phyloP scores from a whole-genome alignment of 1,140 invertebrate genomes.

The Ericerus pela region DNA sequence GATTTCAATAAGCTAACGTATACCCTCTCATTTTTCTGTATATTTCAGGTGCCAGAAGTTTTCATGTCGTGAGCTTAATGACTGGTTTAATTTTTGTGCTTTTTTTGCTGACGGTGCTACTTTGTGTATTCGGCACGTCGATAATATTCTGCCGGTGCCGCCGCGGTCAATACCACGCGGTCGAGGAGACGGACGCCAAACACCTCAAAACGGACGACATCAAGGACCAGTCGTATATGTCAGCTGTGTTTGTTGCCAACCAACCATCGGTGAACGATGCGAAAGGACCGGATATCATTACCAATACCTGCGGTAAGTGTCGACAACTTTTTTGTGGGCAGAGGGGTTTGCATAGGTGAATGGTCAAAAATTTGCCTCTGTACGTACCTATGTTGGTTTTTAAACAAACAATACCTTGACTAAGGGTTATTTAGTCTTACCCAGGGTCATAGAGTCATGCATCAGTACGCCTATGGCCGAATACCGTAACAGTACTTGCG shows the following conservation, averaged over 20 bases:
- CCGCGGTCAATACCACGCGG: neutral
- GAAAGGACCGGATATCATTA: slow-evolving; percentile 6
- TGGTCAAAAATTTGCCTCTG: no score
- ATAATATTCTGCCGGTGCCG: slow-evolving; percentile 4
- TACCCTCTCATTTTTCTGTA: neutral
- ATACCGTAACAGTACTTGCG: no score
- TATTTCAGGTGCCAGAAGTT: neutral
- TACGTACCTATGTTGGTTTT: no score
- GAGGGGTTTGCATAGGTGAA: no score
- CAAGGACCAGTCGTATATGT: neutral
- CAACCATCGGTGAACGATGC: neutral
- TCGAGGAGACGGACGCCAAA: no score
- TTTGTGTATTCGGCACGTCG: neutral
- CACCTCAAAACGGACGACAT: neutral
- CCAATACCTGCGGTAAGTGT: slow-evolving; percentile 1
- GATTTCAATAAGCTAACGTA: no score
- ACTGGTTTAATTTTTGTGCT: neutral
- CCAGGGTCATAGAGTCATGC: no score
- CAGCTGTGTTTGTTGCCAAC: neutral
- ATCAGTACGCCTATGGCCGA: no score
- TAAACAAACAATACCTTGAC: no score
- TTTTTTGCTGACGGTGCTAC: neutral
- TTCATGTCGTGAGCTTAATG: neutral
- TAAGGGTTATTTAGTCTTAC: no score
- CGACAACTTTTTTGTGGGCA: neutral